Evolutionary conservation across 2,888 invertebrate species (phyloP).

Genomic region (Drosophila pegasa): DNA sequence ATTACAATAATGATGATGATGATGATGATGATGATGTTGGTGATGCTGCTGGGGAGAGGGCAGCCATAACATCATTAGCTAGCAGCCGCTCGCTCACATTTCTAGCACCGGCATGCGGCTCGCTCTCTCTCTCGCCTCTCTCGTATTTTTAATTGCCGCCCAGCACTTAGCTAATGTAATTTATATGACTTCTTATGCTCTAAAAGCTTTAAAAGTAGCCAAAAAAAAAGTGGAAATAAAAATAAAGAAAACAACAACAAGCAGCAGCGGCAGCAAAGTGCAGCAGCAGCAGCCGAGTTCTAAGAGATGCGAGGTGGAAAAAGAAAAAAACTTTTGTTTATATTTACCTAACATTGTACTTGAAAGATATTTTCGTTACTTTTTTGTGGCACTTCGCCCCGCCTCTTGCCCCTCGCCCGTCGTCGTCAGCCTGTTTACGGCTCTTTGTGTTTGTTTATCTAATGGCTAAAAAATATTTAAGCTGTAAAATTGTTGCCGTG

Average conservation of each 20-base stretch:
- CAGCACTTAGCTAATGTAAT: slow-evolving; percentile 77
- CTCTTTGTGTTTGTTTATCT: slow-evolving; percentile 74
- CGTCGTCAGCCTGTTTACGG: slow-evolving; percentile 25
- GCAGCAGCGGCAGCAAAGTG: slow-evolving; percentile 60
- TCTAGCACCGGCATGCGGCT: slow-evolving; percentile 11
- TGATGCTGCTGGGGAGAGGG: slow-evolving; percentile 17
- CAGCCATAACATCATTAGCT: slow-evolving; percentile 67
- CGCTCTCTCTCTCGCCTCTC: slow-evolving; percentile 6
- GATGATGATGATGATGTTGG: slow-evolving; percentile 40
- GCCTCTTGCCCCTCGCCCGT: neutral
- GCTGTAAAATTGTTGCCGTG: slow-evolving; percentile 68
- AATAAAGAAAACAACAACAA: slow-evolving; percentile 25
- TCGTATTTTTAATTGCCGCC: slow-evolving; percentile 70
- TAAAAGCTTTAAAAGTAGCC: slow-evolving; percentile 81
- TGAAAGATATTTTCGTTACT: slow-evolving; percentile 77
- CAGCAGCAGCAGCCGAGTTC: slow-evolving; percentile 51
- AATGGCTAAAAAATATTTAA: slow-evolving; percentile 79
- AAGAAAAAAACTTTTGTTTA: slow-evolving; percentile 70
- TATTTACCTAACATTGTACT: slow-evolving; percentile 83
- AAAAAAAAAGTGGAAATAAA: slow-evolving; percentile 11
- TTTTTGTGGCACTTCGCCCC: slow-evolving; percentile 33
- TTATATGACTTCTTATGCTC: slow-evolving; percentile 77
- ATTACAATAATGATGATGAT: slow-evolving; percentile 36
- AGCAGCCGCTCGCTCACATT: slow-evolving; percentile 54
- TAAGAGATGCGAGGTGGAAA: slow-evolving; percentile 26